Evolutionary conservation across 1,140 invertebrate species (phyloP).

Genomic region (Hyphantria cunea): DNA sequence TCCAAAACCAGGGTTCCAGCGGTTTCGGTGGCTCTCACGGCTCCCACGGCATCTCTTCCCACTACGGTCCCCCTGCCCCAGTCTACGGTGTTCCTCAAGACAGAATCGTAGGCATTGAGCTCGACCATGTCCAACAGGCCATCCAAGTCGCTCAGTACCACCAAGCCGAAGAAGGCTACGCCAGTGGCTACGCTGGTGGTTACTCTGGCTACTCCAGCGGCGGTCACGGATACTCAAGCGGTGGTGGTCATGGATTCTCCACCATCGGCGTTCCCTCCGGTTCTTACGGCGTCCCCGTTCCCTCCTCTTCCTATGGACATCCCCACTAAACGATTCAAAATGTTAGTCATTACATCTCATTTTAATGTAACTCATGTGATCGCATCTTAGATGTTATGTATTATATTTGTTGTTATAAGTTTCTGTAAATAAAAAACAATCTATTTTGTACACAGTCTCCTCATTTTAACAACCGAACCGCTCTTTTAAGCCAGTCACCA

Average conservation of each 20-base stretch:
- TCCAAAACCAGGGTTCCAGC: slow-evolving; percentile 81
- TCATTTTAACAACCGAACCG: slow-evolving; percentile 31
- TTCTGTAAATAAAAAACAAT: slow-evolving; percentile 76
- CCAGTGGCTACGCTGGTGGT: slow-evolving; percentile 59
- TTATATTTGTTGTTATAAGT: slow-evolving; percentile 78
- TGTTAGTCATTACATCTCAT: slow-evolving; percentile 68
- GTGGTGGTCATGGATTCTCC: slow-evolving; percentile 59
- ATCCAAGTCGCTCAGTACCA: slow-evolving; percentile 86
- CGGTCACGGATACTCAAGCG: slow-evolving; percentile 52
- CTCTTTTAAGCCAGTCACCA: too few species aligned
- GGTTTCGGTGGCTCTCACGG: slow-evolving; percentile 62
- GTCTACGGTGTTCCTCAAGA: slow-evolving; percentile 83
- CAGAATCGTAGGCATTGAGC: slow-evolving; percentile 84
- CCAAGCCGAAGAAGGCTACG: slow-evolving; percentile 78
- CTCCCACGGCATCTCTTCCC: slow-evolving; percentile 81
- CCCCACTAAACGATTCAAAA: slow-evolving; percentile 69
- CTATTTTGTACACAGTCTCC: slow-evolving; percentile 52
- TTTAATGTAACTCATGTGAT: slow-evolving; percentile 69
- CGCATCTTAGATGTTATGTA: slow-evolving; percentile 69
- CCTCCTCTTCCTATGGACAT: slow-evolving; percentile 71
- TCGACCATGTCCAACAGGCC: slow-evolving; percentile 85
- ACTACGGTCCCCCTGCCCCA: slow-evolving; percentile 82
- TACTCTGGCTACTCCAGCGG: slow-evolving; percentile 55
- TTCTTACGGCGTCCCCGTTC: slow-evolving; percentile 73
- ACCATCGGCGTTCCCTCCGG: slow-evolving; percentile 77